Base-by-base conservation (phyloP, 2,888 invertebrate species). In the Pemphredon lugubris region DNA sequence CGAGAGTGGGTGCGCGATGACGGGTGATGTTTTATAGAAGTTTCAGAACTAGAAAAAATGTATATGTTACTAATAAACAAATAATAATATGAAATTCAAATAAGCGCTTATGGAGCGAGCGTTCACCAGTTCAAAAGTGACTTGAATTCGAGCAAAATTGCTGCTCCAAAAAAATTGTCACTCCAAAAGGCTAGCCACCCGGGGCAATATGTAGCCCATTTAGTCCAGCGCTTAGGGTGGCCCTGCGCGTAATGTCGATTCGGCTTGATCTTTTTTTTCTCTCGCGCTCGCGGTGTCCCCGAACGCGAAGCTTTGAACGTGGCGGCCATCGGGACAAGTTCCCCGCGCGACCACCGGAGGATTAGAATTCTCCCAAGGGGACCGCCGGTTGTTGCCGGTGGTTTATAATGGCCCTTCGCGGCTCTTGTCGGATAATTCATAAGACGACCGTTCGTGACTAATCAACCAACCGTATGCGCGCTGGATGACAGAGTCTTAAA, bases 311-410 rank as follows among this genome's bases (percentile, higher is more conserved):
- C 5, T 6, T 40, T 16, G 18, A 40, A 40, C 16, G 9, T 16
- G 0, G 40, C 5, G 9, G 18, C 14, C 14, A 16, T 48, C 26
- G 61, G 61, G 57, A 34, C 39, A n/a, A 30, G 54, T 40, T 23
- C 34, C 20, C 55, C 37, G 50, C 26, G 13, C 54, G 64, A 67
- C 67, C 64, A 67, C 51, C 64, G 55, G 47, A 67, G 70, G 67
- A 74, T 77, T 65, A 70, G 67, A 68, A 69, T 64, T 57, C 34
- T 59, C 23, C 7, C 16, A 26, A 45, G 32, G 58, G 32, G 47
- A 42, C 3, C 37, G 26, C 16, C 16, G 47, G 47, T 42, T 23
- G 48, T 34, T 55, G 34, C 21, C 13, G 42, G 16, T 47, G 53
- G 21, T 44, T 63, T 44, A 16, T 70, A 72, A 72, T 72, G 48